Base-by-base conservation (phyloP, 2,888 invertebrate genomes). In the Neuroscelio doddi region DNA sequence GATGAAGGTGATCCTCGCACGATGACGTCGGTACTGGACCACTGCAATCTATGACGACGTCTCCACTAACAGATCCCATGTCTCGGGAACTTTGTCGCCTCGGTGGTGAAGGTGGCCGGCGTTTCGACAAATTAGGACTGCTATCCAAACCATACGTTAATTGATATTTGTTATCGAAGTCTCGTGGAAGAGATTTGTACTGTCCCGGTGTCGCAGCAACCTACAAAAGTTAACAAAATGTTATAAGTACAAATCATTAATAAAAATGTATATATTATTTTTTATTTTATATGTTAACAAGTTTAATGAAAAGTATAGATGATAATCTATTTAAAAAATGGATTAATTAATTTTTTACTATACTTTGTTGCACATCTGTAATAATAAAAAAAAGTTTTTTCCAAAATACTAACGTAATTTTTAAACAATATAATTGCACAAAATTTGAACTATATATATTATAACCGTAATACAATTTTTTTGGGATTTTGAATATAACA, bases 21-120 rank as follows among this genome's bases (percentile, higher is more conserved):
- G 79, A 86, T 1, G 87, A 84, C 17, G 87, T 88, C 21, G 84
- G 85, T 50, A 84, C 82, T 34, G 85, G 84, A 24, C 85, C 85
- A 61, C 84, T 85, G 72, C 85, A 85, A 70, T 85, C 85, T 70
- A 85, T 85, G 26, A 85, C 82, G 16, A 85, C 79, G 62, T 85
- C 85, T 17, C 74, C 77, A 32, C 72, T 73, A 44, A 76, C 73
- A 15, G 72, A 68, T 21, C 70, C 72, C 27, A 77, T 70, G 26
- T 81, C 80, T 53, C 83, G 76, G 2, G 85, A 85, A 61, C 83
- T 90, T 75, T 92, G 92, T 1, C 93, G 87, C 70, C 93, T 90
- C 0, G 93, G 94, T 0, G 93, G 94, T 64, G 93, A 93, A 0
- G 93, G 93, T 0, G 93, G 93, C 46, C 92, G 89, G 78, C 93